These are phyloP conservation scores for Biston betularia DNA, from an alignment of 2,888 invertebrate species.

Conservation along the genomic window DNA sequence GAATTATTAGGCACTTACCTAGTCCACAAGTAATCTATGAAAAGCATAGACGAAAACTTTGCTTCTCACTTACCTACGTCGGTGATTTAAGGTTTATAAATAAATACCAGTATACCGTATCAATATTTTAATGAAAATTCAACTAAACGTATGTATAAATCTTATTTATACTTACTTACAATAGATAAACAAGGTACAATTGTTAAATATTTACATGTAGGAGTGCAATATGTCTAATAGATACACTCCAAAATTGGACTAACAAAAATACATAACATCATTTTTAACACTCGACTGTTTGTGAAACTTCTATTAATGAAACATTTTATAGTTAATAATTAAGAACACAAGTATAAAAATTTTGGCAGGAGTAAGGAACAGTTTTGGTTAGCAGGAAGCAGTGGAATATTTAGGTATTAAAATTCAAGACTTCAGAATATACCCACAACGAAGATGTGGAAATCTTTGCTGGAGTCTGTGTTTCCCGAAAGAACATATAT, in stretches of 20 bases:
- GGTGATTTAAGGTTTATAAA: neutral
- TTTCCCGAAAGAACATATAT: too few relatives aligned
- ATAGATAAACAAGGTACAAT: constrained; percentile 75
- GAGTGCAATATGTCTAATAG: constrained; percentile 41
- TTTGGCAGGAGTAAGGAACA: constrained; percentile 20
- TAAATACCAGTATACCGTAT: constrained; percentile 26
- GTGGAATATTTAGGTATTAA: too few relatives aligned
- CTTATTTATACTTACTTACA: constrained; percentile 83
- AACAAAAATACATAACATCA: constrained; percentile 65
- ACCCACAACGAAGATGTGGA: too few relatives aligned
- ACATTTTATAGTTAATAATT: neutral
- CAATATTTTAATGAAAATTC: constrained; percentile 84
- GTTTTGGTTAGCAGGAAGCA: neutral
- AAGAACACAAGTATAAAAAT: constrained; percentile 5
- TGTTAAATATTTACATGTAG: constrained; percentile 79
- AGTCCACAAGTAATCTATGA: too few relatives aligned
- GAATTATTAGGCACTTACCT: too few relatives aligned
- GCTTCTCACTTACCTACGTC: too few relatives aligned
- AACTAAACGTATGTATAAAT: constrained; percentile 86
- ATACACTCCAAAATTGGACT: constrained; percentile 77
- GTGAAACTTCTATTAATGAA: neutral
- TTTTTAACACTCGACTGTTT: constrained; percentile 28
- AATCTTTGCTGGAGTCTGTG: too few relatives aligned
- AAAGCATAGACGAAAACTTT: too few relatives aligned
- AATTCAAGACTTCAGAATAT: too few relatives aligned